phyloP scores from a whole-genome alignment of 2,797 vertebrate genomes.

The Cygnus olor region DNA sequence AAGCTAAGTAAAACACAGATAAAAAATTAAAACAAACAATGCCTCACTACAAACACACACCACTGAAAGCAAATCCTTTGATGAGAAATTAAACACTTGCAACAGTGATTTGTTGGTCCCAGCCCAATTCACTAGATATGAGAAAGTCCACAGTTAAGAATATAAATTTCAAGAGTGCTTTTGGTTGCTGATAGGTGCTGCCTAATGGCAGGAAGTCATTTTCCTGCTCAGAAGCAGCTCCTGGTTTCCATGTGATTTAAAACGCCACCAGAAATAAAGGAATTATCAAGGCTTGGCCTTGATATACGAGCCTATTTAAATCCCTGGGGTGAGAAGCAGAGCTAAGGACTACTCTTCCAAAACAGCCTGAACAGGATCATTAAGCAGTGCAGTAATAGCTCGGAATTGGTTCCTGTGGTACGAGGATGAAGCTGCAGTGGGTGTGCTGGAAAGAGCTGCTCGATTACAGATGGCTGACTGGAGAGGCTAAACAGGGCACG shows the following conservation, averaged over 20 bases:
- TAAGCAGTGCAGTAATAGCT: conserved; percentile 68
- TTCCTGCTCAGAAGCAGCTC: conserved; percentile 46
- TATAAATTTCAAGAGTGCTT: conserved; percentile 44
- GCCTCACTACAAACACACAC: not conserved
- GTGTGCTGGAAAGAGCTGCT: conserved; percentile 40
- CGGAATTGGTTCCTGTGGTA: conserved; percentile 39
- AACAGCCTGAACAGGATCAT: conserved; percentile 67
- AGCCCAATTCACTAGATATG: conserved; percentile 4
- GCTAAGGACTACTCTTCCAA: conserved; percentile 70
- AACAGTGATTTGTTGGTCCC: conserved; percentile 39
- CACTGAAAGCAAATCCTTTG: not conserved
- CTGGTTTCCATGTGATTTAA: conserved; percentile 63
- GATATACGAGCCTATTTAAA: conserved; percentile 73
- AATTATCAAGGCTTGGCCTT: conserved; percentile 72
- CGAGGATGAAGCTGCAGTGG: conserved; percentile 46
- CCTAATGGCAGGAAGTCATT: conserved; percentile 53
- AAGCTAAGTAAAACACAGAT: not conserved
- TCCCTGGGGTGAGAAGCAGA: conserved; percentile 60
- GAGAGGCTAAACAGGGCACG: not conserved
- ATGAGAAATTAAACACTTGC: not conserved
- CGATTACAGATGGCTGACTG: not conserved
- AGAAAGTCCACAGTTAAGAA: conserved; percentile 34
- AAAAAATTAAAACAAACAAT: not conserved
- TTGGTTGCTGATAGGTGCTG: not conserved
- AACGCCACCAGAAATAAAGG: conserved; percentile 67